A percentile compares a stretch with the other conserved stretches of the same genome.
phyloP scores from a whole-genome alignment of 2,888 invertebrate genomes.

The Rhopalosiphum nymphaeae region DNA sequence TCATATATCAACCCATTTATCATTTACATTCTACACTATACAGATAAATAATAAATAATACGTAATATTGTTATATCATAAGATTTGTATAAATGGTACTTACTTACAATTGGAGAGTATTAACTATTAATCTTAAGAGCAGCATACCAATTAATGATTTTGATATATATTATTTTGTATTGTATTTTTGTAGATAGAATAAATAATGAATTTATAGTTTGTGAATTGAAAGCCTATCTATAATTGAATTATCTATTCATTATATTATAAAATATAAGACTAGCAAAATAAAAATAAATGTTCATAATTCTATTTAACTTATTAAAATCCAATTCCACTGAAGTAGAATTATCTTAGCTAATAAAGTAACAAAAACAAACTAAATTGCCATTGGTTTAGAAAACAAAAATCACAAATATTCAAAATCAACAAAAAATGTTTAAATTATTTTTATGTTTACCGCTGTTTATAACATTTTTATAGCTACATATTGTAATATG shows the following conservation, averaged over 20 bases:
- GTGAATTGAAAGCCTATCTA: too few species aligned
- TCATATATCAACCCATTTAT: background rate
- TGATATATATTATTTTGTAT: background rate
- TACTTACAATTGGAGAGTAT: background rate
- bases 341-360: background rate
- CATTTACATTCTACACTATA: background rate
- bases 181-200: background rate
- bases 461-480: background rate
- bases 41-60: background rate
- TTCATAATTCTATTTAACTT: background rate
- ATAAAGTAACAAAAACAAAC: background rate
- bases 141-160: background rate
- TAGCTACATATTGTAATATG: background rate
- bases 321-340: background rate
- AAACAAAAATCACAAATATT: background rate
- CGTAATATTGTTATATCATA: background rate
- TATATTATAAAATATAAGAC: background rate
- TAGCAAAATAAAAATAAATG: background rate
- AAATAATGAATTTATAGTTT: background rate
- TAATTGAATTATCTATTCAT: background rate
- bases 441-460: background rate
- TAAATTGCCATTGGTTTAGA: background rate
- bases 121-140: background rate
- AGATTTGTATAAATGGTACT: background rate
- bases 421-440: background rate